Evolutionary conservation across 2,113 vertebrate species (phyloP), one percentile per base, ranked within the genome.

Genomic region (Camelus bactrianus): DNA sequence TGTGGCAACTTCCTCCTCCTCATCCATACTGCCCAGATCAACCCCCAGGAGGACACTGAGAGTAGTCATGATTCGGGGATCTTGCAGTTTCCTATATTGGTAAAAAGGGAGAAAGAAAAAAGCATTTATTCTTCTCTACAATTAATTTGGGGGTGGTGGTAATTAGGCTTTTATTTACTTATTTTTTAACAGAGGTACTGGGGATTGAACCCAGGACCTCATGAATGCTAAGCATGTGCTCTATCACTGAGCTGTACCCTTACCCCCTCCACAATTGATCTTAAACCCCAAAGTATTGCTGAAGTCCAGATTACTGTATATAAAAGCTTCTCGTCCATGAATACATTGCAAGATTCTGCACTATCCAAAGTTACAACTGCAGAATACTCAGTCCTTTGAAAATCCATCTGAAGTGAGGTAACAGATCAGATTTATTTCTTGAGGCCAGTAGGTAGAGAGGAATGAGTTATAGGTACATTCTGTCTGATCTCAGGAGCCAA

Each of bases 31-130:
- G 32, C 99, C 99, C 64, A 99, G 98, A 95, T 99, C 99, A 0
- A 99, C 98, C 0, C 99, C 99, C 3, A 99, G 98, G 77, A 99
- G 98, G 75, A 99, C 99, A 24, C 99, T 99, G 1, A 99, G 99
- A 1, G 99, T 99, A 4, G 99, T 99, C 99, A 99, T 99, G 84
- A 99, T 99, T 67, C 99, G 98, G 8, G 99, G 99, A 96, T 99
- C 99, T 92, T 99, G 99, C 73, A 99, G 98, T 97, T 99, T 99
- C 94, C 99, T 99, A 62, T 8, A 22, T 28, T 32, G 6, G 70
- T 38, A n/a, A 67, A 56, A 54, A 17, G 50, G n/a, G 52, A 56
- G 50, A 75, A 14, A 17, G 19, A 62, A 50, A 52, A 62, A 1
- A 38, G 22, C 26, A 6, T 56, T n/a, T 24, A 90, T 4, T 82